Evolutionary conservation across 2,113 vertebrate genomes (phyloP).

Genomic region (Pluvialis apricaria): DNA sequence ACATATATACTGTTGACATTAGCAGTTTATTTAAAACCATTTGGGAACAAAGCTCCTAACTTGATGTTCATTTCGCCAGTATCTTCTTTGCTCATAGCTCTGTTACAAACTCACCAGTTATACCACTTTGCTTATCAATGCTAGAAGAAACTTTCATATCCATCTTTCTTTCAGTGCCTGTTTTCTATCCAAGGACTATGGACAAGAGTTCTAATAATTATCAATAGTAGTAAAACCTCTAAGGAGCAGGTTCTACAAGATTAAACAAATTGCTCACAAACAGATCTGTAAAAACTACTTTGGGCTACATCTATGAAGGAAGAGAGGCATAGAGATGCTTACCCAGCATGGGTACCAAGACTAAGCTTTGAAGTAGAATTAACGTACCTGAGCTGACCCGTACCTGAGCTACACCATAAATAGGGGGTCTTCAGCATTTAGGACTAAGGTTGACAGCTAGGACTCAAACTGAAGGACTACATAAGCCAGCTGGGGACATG

Average conservation of each 20-base stretch:
- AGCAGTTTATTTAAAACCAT: not conserved
- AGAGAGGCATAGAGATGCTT: not conserved
- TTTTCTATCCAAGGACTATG: not conserved
- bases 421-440: not conserved
- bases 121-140: not conserved
- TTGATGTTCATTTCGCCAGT: not conserved
- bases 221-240: not conserved
- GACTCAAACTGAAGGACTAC: not conserved
- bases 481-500: not conserved
- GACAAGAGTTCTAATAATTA: not conserved
- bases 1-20: not conserved
- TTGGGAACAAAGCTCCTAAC: not conserved
- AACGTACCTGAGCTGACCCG: not conserved
- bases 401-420: not conserved
- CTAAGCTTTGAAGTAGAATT: not conserved
- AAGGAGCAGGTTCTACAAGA: not conserved
- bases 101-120: not conserved
- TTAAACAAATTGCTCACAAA: not conserved
- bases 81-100: not conserved
- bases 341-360: accelerated
- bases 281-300: not conserved
- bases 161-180: not conserved
- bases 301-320: not conserved
- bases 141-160: not conserved
- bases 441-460: not conserved